These are phyloP conservation scores for Agapostemon virescens DNA, from an alignment of 2,888 invertebrate genomes.

Conservation along the genomic window DNA sequence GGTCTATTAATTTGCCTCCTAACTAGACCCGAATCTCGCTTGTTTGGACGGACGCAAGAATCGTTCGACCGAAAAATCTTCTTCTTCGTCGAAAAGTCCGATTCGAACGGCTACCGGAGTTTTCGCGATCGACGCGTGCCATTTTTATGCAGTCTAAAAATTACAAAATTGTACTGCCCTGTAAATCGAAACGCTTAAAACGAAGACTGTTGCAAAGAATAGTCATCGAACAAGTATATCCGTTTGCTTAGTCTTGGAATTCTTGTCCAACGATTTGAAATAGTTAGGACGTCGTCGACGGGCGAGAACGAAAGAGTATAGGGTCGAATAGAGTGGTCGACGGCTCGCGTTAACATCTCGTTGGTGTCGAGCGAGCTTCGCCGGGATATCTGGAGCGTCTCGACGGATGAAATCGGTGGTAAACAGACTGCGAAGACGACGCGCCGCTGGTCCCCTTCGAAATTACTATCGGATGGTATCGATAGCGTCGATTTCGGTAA, in stretches of 20 bases:
- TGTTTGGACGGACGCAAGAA: not conserved
- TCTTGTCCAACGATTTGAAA: not conserved
- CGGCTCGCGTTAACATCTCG: not conserved
- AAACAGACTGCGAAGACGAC: constrained; percentile 1
- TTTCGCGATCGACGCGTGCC: not conserved
- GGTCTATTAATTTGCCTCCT: constrained; percentile 74
- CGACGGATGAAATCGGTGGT: not conserved
- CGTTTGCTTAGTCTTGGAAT: too few species aligned
- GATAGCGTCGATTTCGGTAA: constrained; percentile 62
- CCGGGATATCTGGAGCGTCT: not conserved
- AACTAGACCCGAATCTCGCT: not conserved
- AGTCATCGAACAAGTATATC: too few species aligned
- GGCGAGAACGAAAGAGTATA: not conserved
- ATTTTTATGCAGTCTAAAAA: too few species aligned
- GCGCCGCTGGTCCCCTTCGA: constrained; percentile 30
- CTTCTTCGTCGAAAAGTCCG: too few species aligned
- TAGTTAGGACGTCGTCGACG: not conserved
- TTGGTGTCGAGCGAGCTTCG: not conserved
- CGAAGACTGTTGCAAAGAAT: too few species aligned
- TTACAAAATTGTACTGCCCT: too few species aligned
- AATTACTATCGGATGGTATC: constrained; percentile 46
- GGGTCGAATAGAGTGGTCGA: not conserved
- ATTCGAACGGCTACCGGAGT: not conserved
- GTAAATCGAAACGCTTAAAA: too few species aligned
- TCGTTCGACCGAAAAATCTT: not conserved